Evolutionary conservation across 2,888 invertebrate genomes (phyloP).

Genomic region (Junonia oenone): DNA sequence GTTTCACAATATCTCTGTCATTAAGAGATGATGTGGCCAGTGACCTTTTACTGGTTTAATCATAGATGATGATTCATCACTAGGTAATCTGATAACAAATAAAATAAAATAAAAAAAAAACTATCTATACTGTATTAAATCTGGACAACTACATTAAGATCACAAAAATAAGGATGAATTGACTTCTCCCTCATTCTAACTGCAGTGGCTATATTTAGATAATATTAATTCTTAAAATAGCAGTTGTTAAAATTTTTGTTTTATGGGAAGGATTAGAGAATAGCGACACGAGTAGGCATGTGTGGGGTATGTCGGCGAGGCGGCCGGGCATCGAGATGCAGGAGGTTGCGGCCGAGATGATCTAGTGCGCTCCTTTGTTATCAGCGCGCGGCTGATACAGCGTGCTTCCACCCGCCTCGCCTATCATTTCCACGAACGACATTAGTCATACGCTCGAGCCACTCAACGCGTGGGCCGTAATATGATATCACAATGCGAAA

Average conservation of each 20-base stretch:
- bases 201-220: conserved; percentile 72
- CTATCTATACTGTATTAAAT: conserved; percentile 22
- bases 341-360: conserved; percentile 23
- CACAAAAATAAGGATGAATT: conserved; percentile 44
- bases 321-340: conserved; percentile 11
- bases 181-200: conserved; percentile 63
- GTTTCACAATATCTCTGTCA: conserved; percentile 48
- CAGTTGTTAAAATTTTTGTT: conserved; percentile 33
- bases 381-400: conserved; percentile 60
- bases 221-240: conserved; percentile 75
- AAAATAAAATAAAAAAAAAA: conserved; percentile 37
- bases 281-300: conserved; percentile 36
- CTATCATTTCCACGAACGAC: conserved; percentile 75
- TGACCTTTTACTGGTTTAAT: conserved; percentile 40
- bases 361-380: conserved; percentile 69
- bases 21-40: conserved; percentile 36
- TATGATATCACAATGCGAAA: conserved; percentile 81
- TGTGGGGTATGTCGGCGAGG: conserved; percentile 21
- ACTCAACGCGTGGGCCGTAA: conserved; percentile 79
- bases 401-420: conserved; percentile 61
- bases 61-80: conserved; percentile 68
- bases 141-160: conserved; percentile 27
- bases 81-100: conserved; percentile 57
- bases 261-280: conserved; percentile 38
- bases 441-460: conserved; percentile 76